Evolutionary conservation across 2,888 invertebrate species (phyloP).

Genomic region (Polydrusus tereticollis): DNA sequence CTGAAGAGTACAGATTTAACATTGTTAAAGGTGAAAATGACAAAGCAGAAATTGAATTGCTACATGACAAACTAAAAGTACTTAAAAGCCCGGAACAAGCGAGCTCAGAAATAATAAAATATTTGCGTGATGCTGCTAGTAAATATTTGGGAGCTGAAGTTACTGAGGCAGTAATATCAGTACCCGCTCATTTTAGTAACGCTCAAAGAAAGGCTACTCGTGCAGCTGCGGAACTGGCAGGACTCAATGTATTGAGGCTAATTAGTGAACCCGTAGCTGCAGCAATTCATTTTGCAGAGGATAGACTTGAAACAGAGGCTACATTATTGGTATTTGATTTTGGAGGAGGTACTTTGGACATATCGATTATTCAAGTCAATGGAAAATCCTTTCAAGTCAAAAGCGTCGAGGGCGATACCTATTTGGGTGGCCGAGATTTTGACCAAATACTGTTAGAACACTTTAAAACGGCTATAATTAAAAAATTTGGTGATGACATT

Average conservation of each 20-base stretch:
- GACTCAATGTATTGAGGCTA: constrained; percentile 42
- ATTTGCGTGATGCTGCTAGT: constrained; percentile 37
- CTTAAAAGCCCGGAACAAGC: constrained; percentile 42
- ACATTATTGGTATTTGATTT: constrained; percentile 53
- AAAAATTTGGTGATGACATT: background rate
- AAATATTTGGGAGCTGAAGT: constrained; percentile 37
- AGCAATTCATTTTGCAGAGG: constrained; percentile 51
- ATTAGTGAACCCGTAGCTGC: constrained; percentile 54
- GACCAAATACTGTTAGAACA: constrained; percentile 51
- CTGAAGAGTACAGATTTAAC: constrained; percentile 51
- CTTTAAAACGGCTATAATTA: constrained; percentile 19
- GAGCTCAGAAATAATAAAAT: constrained; percentile 47
- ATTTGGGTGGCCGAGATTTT: constrained; percentile 57
- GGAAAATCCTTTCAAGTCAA: constrained; percentile 46
- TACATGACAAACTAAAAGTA: constrained; percentile 47
- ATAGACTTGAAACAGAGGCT: constrained; percentile 32
- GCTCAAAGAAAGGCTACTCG: constrained; percentile 50
- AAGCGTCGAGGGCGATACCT: constrained; percentile 53
- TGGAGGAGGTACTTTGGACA: constrained; percentile 56
- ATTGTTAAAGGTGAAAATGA: constrained; percentile 47
- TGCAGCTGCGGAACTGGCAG: constrained; percentile 46
- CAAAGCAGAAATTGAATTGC: constrained; percentile 46
- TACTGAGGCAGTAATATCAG: constrained; percentile 48
- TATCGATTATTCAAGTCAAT: constrained; percentile 51
- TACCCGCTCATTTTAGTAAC: constrained; percentile 50